phyloP scores from a whole-genome alignment of 2,888 invertebrate genomes.

The Melikaiella ostensackeni region DNA sequence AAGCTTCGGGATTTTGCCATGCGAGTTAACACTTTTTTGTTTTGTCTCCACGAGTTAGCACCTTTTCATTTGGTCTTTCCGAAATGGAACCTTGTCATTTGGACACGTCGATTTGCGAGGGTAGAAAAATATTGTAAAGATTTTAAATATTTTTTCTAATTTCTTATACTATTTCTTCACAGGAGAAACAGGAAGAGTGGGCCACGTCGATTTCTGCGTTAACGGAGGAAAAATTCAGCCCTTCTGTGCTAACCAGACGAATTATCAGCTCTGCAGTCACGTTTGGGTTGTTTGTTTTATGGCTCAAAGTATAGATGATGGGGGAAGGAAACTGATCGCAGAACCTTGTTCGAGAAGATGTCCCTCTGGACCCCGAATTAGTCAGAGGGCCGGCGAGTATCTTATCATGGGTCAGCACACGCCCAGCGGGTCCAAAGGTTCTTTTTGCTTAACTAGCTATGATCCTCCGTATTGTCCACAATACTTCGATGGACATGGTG shows the following conservation, averaged over 20 bases:
- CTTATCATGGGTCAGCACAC: constrained; percentile 86
- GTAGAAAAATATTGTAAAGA: neutral
- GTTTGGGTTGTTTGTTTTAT: constrained; percentile 89
- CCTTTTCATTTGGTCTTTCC: no score
- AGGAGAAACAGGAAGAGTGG: constrained; percentile 83
- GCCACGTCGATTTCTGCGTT: constrained; percentile 89
- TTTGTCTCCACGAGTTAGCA: no score
- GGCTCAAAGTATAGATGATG: constrained; percentile 86
- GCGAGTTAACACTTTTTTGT: no score
- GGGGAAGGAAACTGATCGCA: constrained; percentile 78
- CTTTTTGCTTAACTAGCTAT: constrained; percentile 83
- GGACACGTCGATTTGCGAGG: no score
- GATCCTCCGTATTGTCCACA: constrained; percentile 86
- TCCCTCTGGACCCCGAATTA: constrained; percentile 82
- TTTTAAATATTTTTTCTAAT: neutral
- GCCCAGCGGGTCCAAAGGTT: constrained; percentile 84
- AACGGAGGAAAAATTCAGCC: constrained; percentile 88
- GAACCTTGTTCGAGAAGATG: constrained; percentile 87
- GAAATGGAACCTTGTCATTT: no score
- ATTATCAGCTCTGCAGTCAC: constrained; percentile 88
- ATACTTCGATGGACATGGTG: constrained; percentile 79
- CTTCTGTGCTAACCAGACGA: constrained; percentile 85
- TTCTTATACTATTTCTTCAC: constrained; percentile 35
- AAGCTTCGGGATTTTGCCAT: no score
- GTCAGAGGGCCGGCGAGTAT: constrained; percentile 79